Conservation (phyloP, 1,140 invertebrate species). For the Drosophila parvula region DNA sequence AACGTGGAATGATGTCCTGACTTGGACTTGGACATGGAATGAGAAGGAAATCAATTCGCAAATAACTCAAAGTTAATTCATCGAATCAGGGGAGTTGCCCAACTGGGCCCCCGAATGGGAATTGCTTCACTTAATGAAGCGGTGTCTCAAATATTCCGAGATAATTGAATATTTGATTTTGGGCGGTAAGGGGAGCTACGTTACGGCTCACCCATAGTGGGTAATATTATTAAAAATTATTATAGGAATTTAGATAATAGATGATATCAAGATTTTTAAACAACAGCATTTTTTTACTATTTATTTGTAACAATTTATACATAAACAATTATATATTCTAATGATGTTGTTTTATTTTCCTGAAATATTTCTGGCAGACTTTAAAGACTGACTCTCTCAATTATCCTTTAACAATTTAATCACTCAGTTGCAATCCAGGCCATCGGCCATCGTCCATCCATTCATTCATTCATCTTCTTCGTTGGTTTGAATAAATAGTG, state of each 20-base stretch:
- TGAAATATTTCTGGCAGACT: too few relatives aligned
- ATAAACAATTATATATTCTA: too few relatives aligned
- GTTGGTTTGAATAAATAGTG: conserved; percentile 45
- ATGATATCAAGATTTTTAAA: background rate
- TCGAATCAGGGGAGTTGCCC: conserved; percentile 36
- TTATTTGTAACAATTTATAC: too few relatives aligned
- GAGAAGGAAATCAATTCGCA: conserved; percentile 43
- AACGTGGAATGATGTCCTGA: background rate
- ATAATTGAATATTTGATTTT: conserved; percentile 49
- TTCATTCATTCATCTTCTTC: conserved; percentile 19
- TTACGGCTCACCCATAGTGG: background rate
- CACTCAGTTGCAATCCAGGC: conserved; percentile 14
- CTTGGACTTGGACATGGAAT: background rate
- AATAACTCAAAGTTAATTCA: conserved; percentile 52
- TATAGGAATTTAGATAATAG: background rate
- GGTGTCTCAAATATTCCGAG: conserved; percentile 32
- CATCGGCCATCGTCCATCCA: background rate
- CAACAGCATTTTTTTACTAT: background rate
- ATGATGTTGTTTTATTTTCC: background rate
- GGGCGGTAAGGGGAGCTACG: background rate
- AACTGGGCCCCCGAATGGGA: conserved; percentile 15
- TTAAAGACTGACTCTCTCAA: background rate
- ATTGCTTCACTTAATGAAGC: conserved; percentile 46
- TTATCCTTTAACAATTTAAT: conserved; percentile 30
- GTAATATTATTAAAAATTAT: background rate